phyloP scores from a whole-genome alignment of 1,140 invertebrate genomes.

The Antheraea pernyi region DNA sequence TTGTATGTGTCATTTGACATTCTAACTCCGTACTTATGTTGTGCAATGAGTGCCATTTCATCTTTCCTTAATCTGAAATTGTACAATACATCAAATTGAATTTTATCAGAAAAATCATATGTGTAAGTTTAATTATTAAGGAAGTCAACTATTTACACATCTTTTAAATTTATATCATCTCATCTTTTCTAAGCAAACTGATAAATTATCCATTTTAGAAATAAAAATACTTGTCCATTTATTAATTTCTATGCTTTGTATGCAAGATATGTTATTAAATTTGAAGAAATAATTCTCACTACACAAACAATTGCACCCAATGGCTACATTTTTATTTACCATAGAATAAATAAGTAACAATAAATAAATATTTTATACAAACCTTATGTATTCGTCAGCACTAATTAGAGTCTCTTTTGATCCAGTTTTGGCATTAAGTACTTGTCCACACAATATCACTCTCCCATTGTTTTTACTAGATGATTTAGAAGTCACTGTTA shows the following conservation, averaged over 20 bases:
- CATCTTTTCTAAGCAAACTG: too few species aligned
- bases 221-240: neutral
- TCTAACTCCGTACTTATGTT: conserved; percentile 81
- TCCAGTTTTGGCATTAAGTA: conserved; percentile 71
- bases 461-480: conserved; percentile 34
- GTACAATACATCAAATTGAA: neutral
- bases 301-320: too few species aligned
- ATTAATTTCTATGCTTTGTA: neutral
- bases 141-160: neutral
- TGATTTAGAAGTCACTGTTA: conserved; percentile 75
- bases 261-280: too few species aligned
- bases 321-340: too few species aligned
- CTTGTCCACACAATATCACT: conserved; percentile 71
- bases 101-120: neutral
- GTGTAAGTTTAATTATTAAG: neutral
- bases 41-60: conserved; percentile 81
- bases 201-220: neutral
- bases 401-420: conserved; percentile 67
- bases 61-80: conserved; percentile 72
- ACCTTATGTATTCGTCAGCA: conserved; percentile 69
- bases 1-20: conserved; percentile 55
- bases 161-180: neutral
- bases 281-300: too few species aligned
- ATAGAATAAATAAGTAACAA: neutral
- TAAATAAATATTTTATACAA: conserved; percentile 10